Base-by-base conservation (phyloP, 2,113 vertebrate species). In the Podilymbus podiceps region DNA sequence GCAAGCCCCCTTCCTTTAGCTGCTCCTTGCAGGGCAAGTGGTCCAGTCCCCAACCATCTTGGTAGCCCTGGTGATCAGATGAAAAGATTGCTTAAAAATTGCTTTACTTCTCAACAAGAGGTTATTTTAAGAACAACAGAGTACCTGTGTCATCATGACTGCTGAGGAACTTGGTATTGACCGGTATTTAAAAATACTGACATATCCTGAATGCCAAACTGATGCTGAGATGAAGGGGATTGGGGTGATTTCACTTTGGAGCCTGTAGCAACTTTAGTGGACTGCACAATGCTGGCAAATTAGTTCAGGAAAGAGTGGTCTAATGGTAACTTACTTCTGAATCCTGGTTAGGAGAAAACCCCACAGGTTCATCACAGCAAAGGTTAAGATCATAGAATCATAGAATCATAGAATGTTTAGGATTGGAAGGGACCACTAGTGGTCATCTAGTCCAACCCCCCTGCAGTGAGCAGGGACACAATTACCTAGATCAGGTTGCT, bases 321-420 rank as follows among this genome's bases (percentile, higher is more conserved):
- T 55, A 44, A 33, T 53, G 35, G 12, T 33, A 47, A 40, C 35
- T 74, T 38, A 20, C 1, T 76, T 50, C 42, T 69, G 55, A 85
- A 73, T 66, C 12, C n/a, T 73, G 12, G 69, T 83, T n/a, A 46
- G 31, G n/a, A n/a, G 59, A 80, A 44, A 40, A 4, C 0, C 1
- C 3, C 23, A 17, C 0, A 0, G 9, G 22, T 50, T 13, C 21
- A 38, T 18, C 2, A 5, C 47, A 72, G 38, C n/a, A 88, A 63
- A 77, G 7, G 9, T 69, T 13, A 72, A 73, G 46, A n/a, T n/a
- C n/a, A n/a, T n/a, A n/a, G n/a, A n/a, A n/a, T n/a, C n/a, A n/a
- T n/a, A n/a, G n/a, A n/a, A n/a, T n/a, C n/a, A n/a, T n/a, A n/a
- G n/a, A n/a, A n/a, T n/a, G n/a, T n/a, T n/a, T n/a, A n/a, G n/a